Conservation (phyloP, 2,888 invertebrate species). For the Phasia obesa region DNA sequence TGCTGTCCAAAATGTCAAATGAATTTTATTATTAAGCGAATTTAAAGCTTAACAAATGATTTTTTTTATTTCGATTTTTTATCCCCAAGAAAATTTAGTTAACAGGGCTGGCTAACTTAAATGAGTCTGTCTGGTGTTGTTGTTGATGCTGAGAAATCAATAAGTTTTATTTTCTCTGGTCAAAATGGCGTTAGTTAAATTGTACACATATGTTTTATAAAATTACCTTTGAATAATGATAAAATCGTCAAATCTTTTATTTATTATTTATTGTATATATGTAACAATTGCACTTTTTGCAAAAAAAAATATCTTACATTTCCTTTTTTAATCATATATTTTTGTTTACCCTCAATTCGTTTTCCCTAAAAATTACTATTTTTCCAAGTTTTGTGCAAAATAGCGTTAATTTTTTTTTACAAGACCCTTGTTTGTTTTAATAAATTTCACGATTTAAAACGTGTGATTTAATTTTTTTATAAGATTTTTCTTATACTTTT, state of each 20-base stretch:
- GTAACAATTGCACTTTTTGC: slow-evolving; percentile 25
- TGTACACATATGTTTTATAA: slow-evolving; percentile 22
- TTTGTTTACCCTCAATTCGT: slow-evolving; percentile 1
- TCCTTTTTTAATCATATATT: slow-evolving; percentile 12
- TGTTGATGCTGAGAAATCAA: slow-evolving; percentile 68
- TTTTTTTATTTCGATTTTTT: not conserved
- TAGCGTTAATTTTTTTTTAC: not conserved
- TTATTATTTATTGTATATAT: not conserved
- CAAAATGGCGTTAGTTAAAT: slow-evolving; percentile 63
- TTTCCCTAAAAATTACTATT: slow-evolving; percentile 8
- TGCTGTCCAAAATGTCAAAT: slow-evolving; percentile 29
- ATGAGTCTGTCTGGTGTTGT: slow-evolving; percentile 38
- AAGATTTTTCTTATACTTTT: slow-evolving; percentile 20
- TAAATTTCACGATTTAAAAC: slow-evolving; percentile 20
- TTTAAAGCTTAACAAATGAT: slow-evolving; percentile 4
- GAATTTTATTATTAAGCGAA: slow-evolving; percentile 8
- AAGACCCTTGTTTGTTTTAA: slow-evolving; percentile 1
- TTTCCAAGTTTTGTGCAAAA: not conserved
- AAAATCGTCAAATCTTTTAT: not conserved
- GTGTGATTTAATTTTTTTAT: slow-evolving; percentile 32
- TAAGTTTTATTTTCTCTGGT: slow-evolving; percentile 58
- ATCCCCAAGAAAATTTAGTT: slow-evolving; percentile 1
- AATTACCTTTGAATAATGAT: not conserved
- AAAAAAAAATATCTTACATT: slow-evolving; percentile 21
- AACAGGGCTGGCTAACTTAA: slow-evolving; percentile 15